Conservation (phyloP, 2,113 vertebrate genomes). For the Morone chrysops region DNA sequence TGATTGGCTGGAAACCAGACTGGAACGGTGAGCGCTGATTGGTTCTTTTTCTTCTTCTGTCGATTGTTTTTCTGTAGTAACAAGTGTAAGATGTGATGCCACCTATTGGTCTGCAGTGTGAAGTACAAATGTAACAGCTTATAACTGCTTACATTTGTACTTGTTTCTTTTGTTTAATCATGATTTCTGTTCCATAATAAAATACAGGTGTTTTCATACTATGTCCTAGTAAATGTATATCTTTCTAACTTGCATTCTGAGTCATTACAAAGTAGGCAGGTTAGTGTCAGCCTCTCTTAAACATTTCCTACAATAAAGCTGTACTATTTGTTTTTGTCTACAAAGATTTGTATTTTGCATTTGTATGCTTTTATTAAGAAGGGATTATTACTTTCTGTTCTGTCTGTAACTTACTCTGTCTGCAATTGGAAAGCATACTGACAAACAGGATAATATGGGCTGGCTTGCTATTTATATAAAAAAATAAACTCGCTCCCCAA, state of each 20-base stretch:
- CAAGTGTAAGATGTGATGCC: neutral
- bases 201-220: neutral
- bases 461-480: too few species aligned
- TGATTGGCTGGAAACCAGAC: constrained; percentile 62
- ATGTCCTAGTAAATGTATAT: neutral
- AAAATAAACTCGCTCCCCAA: too few species aligned
- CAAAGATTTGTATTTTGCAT: neutral
- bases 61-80: too few species aligned
- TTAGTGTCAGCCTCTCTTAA: neutral
- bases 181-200: neutral
- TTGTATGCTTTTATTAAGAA: neutral
- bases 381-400: neutral
- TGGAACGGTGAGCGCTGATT: constrained; percentile 32
- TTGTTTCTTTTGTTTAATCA: neutral
- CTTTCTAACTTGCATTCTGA: neutral
- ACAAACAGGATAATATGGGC: neutral
- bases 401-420: neutral
- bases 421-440: too few species aligned
- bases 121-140: neutral
- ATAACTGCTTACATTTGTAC: neutral
- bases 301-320: neutral
- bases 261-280: neutral
- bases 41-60: constrained; percentile 46
- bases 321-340: neutral
- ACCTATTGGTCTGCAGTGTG: neutral